Conservation (phyloP, 2,888 invertebrate genomes). For the Athalia circularis region DNA sequence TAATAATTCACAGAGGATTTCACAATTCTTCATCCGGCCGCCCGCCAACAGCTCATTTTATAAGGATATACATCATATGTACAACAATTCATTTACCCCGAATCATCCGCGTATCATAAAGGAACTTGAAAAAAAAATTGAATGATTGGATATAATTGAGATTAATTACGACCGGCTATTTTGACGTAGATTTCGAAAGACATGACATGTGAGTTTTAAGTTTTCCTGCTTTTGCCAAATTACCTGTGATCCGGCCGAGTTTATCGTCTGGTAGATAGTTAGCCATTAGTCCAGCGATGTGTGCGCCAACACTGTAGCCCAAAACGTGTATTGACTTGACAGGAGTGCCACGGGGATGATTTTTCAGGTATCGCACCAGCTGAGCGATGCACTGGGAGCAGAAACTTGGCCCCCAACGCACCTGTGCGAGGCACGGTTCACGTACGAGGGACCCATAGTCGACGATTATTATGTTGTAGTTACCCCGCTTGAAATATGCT, state of each 20-base stretch:
- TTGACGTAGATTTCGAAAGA: not conserved
- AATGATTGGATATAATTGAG: not conserved
- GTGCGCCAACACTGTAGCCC: slow-evolving; percentile 92
- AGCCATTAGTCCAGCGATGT: slow-evolving; percentile 88
- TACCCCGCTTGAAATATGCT: slow-evolving; percentile 87
- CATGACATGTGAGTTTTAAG: not conserved
- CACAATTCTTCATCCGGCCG: not conserved
- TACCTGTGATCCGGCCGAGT: slow-evolving; percentile 88
- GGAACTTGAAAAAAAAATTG: not conserved
- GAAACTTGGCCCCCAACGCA: slow-evolving; percentile 76
- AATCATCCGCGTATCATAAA: not conserved
- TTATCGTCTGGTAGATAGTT: slow-evolving; percentile 86
- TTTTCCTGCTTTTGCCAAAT: slow-evolving; percentile 42
- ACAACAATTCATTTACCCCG: not conserved
- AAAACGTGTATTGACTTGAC: slow-evolving; percentile 88
- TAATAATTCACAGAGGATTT: not conserved
- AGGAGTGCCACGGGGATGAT: slow-evolving; percentile 85
- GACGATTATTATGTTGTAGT: slow-evolving; percentile 92
- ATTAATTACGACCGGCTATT: not conserved
- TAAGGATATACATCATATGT: no score
- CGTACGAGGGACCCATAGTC: slow-evolving; percentile 87
- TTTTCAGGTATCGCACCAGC: slow-evolving; percentile 85
- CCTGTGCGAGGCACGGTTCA: slow-evolving; percentile 88
- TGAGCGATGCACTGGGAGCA: slow-evolving; percentile 85
- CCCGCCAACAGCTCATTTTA: not conserved